These are phyloP conservation scores for Willisornis vidua DNA, from an alignment of 2,113 vertebrate species.

Conservation along the genomic window DNA sequence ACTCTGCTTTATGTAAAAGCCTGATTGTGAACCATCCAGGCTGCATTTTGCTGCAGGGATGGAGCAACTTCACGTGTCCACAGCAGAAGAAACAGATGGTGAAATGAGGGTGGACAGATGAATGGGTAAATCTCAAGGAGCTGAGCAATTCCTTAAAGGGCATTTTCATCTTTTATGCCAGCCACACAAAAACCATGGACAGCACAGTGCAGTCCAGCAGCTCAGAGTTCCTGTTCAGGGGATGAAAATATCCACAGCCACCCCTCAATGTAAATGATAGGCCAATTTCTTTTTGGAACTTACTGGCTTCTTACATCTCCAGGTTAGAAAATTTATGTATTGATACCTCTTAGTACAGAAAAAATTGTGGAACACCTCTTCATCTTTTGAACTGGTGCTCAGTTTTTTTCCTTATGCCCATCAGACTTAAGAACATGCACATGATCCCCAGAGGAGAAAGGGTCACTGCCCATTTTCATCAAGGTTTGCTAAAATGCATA, in stretches of 20 bases:
- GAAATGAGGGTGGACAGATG: slow-evolving; percentile 33
- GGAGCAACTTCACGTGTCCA: slow-evolving; percentile 48
- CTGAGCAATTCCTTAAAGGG: slow-evolving; percentile 9
- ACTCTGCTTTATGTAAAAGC: background rate
- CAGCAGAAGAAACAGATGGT: slow-evolving; percentile 44
- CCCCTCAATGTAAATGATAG: background rate
- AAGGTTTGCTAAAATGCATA: background rate
- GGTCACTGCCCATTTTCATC: background rate
- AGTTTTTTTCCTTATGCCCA: background rate
- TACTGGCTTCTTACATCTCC: background rate
- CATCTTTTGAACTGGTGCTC: background rate
- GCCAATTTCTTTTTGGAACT: background rate
- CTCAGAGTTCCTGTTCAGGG: background rate
- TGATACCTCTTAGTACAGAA: background rate
- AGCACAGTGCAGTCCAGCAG: background rate
- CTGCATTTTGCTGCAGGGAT: slow-evolving; percentile 47
- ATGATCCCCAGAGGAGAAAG: background rate
- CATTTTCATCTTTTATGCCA: background rate
- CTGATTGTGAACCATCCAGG: background rate
- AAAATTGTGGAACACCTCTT: background rate
- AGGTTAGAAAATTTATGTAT: background rate
- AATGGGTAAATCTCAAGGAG: slow-evolving; percentile 34
- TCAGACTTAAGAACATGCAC: background rate
- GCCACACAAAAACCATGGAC: background rate
- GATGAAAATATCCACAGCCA: background rate